These are phyloP conservation scores for Phoenicopterus ruber DNA, from an alignment of 2,113 vertebrate species.

Conservation along the genomic window DNA sequence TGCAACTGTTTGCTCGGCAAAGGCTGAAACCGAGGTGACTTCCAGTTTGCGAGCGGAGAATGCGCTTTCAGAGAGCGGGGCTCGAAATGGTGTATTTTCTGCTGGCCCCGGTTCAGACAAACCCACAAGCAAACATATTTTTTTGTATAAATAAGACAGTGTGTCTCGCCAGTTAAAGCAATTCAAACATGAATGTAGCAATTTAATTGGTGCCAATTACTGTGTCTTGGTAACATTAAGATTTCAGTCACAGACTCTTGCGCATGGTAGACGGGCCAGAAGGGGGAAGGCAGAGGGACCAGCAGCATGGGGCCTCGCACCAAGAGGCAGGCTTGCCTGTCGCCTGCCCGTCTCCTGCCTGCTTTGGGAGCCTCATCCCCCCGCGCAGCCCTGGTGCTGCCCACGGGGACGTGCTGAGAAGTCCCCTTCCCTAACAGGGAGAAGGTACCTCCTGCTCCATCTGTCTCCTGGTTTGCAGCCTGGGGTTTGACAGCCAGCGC, in stretches of 20 bases:
- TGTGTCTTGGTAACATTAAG: slow-evolving; percentile 65
- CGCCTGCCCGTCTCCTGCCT: background rate
- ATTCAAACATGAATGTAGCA: slow-evolving; percentile 77
- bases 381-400: background rate
- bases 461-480: background rate
- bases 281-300: background rate
- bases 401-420: background rate
- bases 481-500: background rate
- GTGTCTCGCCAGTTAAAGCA: slow-evolving; percentile 76
- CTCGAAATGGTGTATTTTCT: slow-evolving; percentile 48
- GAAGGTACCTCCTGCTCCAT: background rate
- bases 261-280: background rate
- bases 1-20: background rate
- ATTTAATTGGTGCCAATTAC: slow-evolving; percentile 76
- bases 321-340: background rate
- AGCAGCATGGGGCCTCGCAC: background rate
- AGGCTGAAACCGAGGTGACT: slow-evolving; percentile 24
- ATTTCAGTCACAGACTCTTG: slow-evolving; percentile 66
- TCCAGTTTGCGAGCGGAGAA: slow-evolving; percentile 2
- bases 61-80: background rate
- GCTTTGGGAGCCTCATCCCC: background rate
- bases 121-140: slow-evolving; percentile 76
- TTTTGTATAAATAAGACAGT: slow-evolving; percentile 77
- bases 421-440: background rate
- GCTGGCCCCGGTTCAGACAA: slow-evolving; percentile 66